These are phyloP conservation scores for Pammene fasciana DNA, from an alignment of 2,888 invertebrate genomes.

Conservation along the genomic window DNA sequence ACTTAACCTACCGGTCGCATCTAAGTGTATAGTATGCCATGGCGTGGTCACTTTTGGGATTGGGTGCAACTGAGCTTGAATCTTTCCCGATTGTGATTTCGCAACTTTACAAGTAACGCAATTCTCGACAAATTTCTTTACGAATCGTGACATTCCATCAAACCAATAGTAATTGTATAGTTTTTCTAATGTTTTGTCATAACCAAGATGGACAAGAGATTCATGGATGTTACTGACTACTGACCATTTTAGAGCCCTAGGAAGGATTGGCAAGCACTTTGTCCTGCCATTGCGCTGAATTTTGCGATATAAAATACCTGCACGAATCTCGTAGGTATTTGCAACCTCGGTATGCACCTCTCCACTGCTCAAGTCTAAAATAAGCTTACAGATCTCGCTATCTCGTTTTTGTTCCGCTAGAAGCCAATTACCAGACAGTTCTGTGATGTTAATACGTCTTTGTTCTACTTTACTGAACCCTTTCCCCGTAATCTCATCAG, in stretches of 20 bases:
- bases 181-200: constrained; percentile 46
- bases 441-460: not conserved
- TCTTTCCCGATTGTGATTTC: constrained; percentile 45
- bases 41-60: constrained; percentile 10
- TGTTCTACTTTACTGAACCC: not conserved
- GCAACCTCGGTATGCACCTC: constrained; percentile 33
- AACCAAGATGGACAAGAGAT: constrained; percentile 44
- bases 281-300: constrained; percentile 42
- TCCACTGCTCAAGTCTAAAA: constrained; percentile 7
- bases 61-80: constrained; percentile 39
- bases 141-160: constrained; percentile 28
- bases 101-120: constrained; percentile 45
- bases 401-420: not conserved
- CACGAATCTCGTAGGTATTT: constrained; percentile 45
- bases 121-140: constrained; percentile 12
- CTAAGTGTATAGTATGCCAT: constrained; percentile 42
- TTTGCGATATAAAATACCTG: constrained; percentile 43
- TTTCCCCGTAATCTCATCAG: too few relatives aligned
- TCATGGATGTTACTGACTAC: constrained; percentile 44
- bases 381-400: not conserved
- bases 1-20: constrained; percentile 38
- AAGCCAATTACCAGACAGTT: not conserved
- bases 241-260: constrained; percentile 43
- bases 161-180: constrained; percentile 34
- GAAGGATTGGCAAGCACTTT: constrained; percentile 43